phyloP scores from a whole-genome alignment of 1,140 invertebrate species.

The Eueides isabella region DNA sequence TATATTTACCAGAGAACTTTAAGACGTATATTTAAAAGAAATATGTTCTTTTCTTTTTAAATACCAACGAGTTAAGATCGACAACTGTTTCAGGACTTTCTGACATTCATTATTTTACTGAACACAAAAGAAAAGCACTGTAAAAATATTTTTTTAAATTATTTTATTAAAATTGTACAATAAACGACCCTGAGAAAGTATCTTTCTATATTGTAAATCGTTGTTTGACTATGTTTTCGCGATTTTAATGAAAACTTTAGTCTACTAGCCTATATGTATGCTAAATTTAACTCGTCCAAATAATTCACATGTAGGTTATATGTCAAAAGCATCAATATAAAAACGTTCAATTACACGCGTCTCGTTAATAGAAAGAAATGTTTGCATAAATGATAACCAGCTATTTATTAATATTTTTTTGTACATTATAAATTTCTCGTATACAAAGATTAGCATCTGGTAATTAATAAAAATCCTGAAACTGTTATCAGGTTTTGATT shows the following conservation, averaged over 20 bases:
- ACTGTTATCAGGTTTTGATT: too few relatives aligned
- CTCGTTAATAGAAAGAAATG: neutral
- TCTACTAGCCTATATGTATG: constrained; percentile 19
- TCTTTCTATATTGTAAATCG: neutral
- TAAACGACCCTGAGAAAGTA: too few relatives aligned
- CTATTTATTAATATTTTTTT: too few relatives aligned
- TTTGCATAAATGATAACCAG: neutral
- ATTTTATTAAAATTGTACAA: too few relatives aligned
- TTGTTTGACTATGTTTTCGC: constrained; percentile 9
- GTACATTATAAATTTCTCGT: too few relatives aligned
- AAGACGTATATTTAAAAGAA: neutral
- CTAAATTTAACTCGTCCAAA: constrained; percentile 21
- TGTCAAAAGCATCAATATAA: constrained; percentile 9
- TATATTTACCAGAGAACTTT: neutral
- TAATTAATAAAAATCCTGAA: too few relatives aligned
- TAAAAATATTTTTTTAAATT: too few relatives aligned
- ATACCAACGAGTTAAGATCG: neutral
- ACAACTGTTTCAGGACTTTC: neutral
- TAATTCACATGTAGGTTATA: constrained; percentile 13
- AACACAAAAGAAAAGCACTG: too few relatives aligned
- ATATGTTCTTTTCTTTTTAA: neutral
- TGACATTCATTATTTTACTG: too few relatives aligned
- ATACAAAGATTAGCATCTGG: too few relatives aligned
- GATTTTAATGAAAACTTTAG: constrained; percentile 6
- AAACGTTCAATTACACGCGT: neutral